Conservation (phyloP, 2,888 invertebrate species). For the Drosophila mimetica region DNA sequence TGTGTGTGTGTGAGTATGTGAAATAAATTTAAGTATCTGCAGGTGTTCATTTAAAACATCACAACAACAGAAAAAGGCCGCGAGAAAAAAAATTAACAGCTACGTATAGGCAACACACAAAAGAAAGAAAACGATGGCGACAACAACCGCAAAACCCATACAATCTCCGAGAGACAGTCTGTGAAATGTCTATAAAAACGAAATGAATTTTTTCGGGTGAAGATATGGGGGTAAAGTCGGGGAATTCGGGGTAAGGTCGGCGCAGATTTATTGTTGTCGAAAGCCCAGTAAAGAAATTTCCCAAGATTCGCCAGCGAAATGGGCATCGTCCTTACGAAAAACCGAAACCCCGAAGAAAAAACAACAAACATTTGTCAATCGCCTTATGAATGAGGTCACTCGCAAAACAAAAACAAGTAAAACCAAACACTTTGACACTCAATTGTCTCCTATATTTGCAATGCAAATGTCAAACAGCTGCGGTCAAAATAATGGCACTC, state of each 20-base stretch:
- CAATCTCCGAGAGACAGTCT: background rate
- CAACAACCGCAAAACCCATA: slow-evolving; percentile 35
- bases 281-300: slow-evolving; percentile 27
- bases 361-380: slow-evolving; percentile 25
- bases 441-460: slow-evolving; percentile 65
- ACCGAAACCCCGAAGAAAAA: background rate
- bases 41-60: slow-evolving; percentile 84
- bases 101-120: slow-evolving; percentile 59
- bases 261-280: slow-evolving; percentile 59
- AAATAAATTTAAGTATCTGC: slow-evolving; percentile 85
- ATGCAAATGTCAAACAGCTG: slow-evolving; percentile 60
- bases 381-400: slow-evolving; percentile 49
- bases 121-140: slow-evolving; percentile 50
- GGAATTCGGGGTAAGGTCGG: slow-evolving; percentile 4
- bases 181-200: slow-evolving; percentile 54
- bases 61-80: slow-evolving; percentile 69
- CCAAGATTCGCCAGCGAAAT: slow-evolving; percentile 10
- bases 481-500: slow-evolving; percentile 33
- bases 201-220: slow-evolving; percentile 59
- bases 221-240: background rate
- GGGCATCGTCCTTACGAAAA: slow-evolving; percentile 48
- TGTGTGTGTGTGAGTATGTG: slow-evolving; percentile 45
- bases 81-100: slow-evolving; percentile 74
- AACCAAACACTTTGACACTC: slow-evolving; percentile 32
- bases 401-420: slow-evolving; percentile 26